A percentile compares a stretch with the other conserved stretches of the same genome.
These are phyloP conservation scores for Seladonia tumulorum DNA, from an alignment of 2,888 invertebrate species.

Conservation along the genomic window DNA sequence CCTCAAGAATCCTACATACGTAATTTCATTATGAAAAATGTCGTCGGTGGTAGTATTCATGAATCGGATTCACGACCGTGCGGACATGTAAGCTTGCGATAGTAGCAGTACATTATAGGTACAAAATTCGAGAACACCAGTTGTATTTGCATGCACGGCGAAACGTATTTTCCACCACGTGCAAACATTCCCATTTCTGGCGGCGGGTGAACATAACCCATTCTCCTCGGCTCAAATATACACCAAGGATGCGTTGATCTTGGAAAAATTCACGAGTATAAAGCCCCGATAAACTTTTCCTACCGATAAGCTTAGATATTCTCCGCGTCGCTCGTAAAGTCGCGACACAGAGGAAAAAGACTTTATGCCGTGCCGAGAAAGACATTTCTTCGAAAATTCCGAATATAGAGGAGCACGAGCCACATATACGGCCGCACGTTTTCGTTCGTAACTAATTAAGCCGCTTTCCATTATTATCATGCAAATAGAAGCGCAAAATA, in stretches of 20 bases:
- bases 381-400: constrained; percentile 52
- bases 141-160: constrained; percentile 5
- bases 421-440: neutral
- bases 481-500: neutral
- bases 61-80: neutral
- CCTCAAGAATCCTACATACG: too few relatives aligned
- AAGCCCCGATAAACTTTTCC: constrained; percentile 54
- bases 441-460: neutral
- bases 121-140: constrained; percentile 19
- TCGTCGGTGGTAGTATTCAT: neutral
- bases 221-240: constrained; percentile 38
- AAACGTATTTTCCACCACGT: constrained; percentile 43
- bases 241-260: constrained; percentile 48
- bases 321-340: constrained; percentile 23
- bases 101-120: constrained; percentile 13
- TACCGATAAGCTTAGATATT: constrained; percentile 48
- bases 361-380: constrained; percentile 28
- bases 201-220: constrained; percentile 37
- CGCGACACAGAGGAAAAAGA: constrained; percentile 23
- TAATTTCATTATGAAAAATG: neutral
- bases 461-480: constrained; percentile 40
- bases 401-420: constrained; percentile 17
- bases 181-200: constrained; percentile 43
- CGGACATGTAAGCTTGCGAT: neutral
- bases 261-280: constrained; percentile 51